A percentile compares a stretch with the other conserved stretches of the same genome.
phyloP scores from a whole-genome alignment of 1,140 invertebrate genomes.

The Chlorops oryzae region DNA sequence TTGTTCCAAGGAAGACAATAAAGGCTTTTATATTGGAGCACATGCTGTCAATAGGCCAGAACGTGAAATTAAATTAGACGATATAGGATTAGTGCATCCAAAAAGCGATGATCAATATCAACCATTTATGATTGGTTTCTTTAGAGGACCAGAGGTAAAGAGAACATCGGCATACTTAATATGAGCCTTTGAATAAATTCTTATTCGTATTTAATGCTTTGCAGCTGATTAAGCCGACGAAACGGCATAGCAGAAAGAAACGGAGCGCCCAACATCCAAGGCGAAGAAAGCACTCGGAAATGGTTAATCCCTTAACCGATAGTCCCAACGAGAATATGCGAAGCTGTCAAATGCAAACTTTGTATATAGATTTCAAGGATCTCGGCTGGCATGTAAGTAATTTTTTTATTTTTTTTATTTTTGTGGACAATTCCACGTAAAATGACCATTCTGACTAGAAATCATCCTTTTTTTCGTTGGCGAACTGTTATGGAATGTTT shows the following conservation, averaged over 20 bases:
- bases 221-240: slow-evolving; percentile 28
- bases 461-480: too few species aligned
- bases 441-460: too few species aligned
- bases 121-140: slow-evolving; percentile 83
- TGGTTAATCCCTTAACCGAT: slow-evolving; percentile 33
- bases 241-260: slow-evolving; percentile 24
- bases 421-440: not conserved
- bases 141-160: slow-evolving; percentile 61
- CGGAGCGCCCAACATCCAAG: slow-evolving; percentile 22
- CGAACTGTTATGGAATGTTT: too few species aligned
- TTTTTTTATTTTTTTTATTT: not conserved
- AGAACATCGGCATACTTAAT: slow-evolving; percentile 48
- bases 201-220: slow-evolving; percentile 17
- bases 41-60: slow-evolving; percentile 57
- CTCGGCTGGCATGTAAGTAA: slow-evolving; percentile 79
- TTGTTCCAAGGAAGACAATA: slow-evolving; percentile 71
- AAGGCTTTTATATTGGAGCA: slow-evolving; percentile 82
- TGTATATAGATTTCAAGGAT: slow-evolving; percentile 87
- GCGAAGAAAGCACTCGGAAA: slow-evolving; percentile 36
- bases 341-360: slow-evolving; percentile 80
- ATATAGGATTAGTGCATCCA: slow-evolving; percentile 73
- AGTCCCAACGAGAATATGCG: slow-evolving; percentile 48
- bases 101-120: slow-evolving; percentile 74
- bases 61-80: slow-evolving; percentile 72
- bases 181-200: slow-evolving; percentile 34